Percentiles rank a stretch among this genome's conserved stretches.
Conservation (phyloP, 64 coral and sea anemone species). For the Montipora efflorescens region DNA sequence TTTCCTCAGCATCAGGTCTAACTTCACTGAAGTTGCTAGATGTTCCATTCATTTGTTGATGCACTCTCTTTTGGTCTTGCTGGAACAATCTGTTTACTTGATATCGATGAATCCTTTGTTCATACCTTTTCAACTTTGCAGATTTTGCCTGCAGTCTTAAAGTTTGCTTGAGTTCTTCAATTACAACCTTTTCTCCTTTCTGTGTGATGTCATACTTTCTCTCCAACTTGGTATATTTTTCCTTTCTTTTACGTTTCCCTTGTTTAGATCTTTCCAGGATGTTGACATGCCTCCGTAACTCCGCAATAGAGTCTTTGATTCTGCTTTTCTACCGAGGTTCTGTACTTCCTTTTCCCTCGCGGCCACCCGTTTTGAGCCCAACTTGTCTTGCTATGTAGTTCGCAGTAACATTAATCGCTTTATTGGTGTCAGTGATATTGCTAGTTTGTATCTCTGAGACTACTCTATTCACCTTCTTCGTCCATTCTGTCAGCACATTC, state of each 20-base stretch:
- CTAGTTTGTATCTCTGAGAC: constrained; percentile 61
- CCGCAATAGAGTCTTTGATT: no score
- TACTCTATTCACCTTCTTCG: constrained; percentile 67
- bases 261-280: constrained; percentile 60
- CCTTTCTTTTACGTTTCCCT: constrained; percentile 60
- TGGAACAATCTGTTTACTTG: no score
- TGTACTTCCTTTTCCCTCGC: constrained; percentile 18
- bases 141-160: no score
- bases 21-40: no score
- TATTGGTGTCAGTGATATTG: constrained; percentile 62
- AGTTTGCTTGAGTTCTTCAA: no score
- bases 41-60: no score
- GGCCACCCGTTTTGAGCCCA: constrained; percentile 33
- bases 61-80: no score
- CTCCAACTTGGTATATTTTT: constrained; percentile 53
- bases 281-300: constrained; percentile 37
- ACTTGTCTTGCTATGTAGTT: constrained; percentile 25
- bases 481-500: constrained; percentile 12
- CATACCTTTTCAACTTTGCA: no score
- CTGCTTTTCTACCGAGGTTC: constrained; percentile 1
- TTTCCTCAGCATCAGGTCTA: no score
- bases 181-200: constrained; percentile 39
- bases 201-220: constrained; percentile 59
- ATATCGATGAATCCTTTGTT: no score
- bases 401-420: constrained; percentile 28